A percentile compares a stretch with the other conserved stretches of the same genome.
These are phyloP conservation scores for Siniperca undulata DNA, from an alignment of 2,797 vertebrate species.

Conservation along the genomic window DNA sequence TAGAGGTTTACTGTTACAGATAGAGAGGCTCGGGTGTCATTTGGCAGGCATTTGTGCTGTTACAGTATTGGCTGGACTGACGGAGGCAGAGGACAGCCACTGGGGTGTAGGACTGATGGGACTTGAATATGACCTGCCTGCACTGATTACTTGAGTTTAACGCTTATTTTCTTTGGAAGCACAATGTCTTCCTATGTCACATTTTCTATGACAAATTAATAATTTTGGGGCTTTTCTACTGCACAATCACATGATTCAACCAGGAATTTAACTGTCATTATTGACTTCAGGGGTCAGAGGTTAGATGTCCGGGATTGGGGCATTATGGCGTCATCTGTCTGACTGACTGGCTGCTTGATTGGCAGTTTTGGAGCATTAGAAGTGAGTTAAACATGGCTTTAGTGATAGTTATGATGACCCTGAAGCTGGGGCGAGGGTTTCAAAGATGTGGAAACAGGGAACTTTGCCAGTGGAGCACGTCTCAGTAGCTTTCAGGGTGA, in stretches of 20 bases:
- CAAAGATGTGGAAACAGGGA: conserved; percentile 35
- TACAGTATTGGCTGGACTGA: conserved; percentile 45
- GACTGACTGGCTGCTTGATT: conserved; percentile 26
- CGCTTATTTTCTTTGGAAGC: not conserved
- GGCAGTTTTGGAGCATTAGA: conserved; percentile 34
- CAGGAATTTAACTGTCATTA: not conserved
- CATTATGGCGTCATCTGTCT: conserved; percentile 12
- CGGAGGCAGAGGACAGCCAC: conserved; percentile 25
- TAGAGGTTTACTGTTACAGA: conserved; percentile 55
- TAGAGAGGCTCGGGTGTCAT: conserved; percentile 57
- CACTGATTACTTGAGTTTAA: conserved; percentile 16
- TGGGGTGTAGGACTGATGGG: conserved; percentile 18
- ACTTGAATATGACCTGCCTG: conserved; percentile 31
- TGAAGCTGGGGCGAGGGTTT: conserved; percentile 26
- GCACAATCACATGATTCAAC: not conserved
- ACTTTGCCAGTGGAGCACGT: conserved; percentile 40
- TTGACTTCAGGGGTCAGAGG: not conserved
- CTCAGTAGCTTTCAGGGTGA: conserved; percentile 37
- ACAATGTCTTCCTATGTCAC: not conserved
- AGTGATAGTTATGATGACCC: conserved; percentile 27
- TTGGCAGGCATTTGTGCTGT: conserved; percentile 58
- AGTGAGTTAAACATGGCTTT: conserved; percentile 22
- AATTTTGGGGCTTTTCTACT: not conserved
- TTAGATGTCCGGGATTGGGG: conserved; percentile 2
- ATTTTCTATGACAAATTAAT: not conserved